phyloP scores from a whole-genome alignment of 64 coral and sea anemone species.

The Montipora capricornis region DNA sequence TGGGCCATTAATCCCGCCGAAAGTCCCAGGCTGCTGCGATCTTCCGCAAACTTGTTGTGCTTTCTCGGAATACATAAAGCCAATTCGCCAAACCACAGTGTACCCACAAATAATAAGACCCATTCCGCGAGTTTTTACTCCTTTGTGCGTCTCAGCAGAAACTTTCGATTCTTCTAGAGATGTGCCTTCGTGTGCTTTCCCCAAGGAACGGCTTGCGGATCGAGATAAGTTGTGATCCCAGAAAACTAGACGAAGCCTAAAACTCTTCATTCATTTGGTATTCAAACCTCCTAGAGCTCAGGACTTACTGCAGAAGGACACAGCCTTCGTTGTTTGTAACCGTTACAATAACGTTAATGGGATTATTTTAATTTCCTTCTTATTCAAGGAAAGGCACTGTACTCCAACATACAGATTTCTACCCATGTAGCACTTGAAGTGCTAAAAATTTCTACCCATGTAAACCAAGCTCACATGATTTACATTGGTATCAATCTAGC shows the following conservation, averaged over 20 bases:
- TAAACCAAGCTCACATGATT: no score
- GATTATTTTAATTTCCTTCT: no score
- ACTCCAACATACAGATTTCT: no score
- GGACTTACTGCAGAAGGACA: neutral
- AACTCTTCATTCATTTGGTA: neutral
- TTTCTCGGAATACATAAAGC: neutral
- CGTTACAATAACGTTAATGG: no score
- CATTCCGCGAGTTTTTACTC: constrained; percentile 24
- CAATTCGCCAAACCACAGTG: neutral
- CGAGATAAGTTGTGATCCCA: neutral
- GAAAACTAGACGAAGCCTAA: neutral
- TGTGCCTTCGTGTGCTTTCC: neutral
- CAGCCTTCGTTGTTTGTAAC: no score
- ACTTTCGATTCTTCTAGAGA: neutral
- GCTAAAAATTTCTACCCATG: no score
- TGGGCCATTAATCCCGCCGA: neutral
- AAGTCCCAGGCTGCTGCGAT: neutral
- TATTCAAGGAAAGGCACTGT: no score
- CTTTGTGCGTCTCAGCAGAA: constrained; percentile 1
- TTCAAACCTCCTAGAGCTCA: no score
- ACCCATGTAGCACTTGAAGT: no score
- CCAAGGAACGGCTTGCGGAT: neutral
- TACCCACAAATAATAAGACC: neutral
- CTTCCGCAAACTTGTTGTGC: neutral
- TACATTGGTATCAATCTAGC: no score